Evolutionary conservation across 2,888 invertebrate genomes (phyloP).

Genomic region (Ectemnius lituratus): DNA sequence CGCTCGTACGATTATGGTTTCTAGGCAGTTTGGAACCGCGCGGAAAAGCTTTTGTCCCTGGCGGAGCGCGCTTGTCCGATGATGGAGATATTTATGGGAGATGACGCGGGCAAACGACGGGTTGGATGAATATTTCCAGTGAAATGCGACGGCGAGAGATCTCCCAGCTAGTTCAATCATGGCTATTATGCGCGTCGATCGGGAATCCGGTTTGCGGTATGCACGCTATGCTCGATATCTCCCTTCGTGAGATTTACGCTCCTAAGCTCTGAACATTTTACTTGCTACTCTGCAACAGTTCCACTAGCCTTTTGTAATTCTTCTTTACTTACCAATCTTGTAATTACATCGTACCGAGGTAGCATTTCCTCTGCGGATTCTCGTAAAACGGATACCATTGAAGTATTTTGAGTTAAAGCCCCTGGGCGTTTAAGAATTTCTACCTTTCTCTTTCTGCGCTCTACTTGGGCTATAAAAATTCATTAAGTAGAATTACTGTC

Average conservation of each 20-base stretch:
- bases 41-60: background rate
- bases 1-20: too few relatives aligned
- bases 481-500: too few relatives aligned
- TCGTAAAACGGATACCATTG: too few relatives aligned
- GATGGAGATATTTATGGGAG: constrained; percentile 6
- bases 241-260: background rate
- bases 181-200: constrained; percentile 2
- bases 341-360: too few relatives aligned
- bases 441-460: too few relatives aligned
- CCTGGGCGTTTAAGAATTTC: too few relatives aligned
- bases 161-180: background rate
- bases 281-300: background rate
- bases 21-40: background rate
- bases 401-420: too few relatives aligned
- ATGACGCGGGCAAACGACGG: background rate
- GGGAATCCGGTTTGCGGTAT: constrained; percentile 9
- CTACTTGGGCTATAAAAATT: too few relatives aligned
- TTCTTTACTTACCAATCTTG: too few relatives aligned
- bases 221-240: constrained; percentile 1
- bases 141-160: background rate
- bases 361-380: too few relatives aligned
- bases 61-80: background rate
- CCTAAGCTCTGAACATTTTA: background rate
- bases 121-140: constrained; percentile 6
- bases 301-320: background rate